Percentiles rank a stretch among this genome's conserved stretches.
Evolutionary conservation across 2,113 vertebrate species (phyloP).

Genomic region (Petromus typicus): DNA sequence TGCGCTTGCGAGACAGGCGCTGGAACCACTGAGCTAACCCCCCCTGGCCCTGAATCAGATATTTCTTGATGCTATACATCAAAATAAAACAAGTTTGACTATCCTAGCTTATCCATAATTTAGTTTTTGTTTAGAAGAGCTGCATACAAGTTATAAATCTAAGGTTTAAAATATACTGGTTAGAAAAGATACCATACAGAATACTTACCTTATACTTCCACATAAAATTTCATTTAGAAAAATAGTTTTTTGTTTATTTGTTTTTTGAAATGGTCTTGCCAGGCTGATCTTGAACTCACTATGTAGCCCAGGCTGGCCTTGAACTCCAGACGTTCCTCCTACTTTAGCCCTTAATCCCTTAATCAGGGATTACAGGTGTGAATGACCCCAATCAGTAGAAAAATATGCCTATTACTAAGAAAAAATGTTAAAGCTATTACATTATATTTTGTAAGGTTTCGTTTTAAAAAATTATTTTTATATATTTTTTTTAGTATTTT

Average conservation of each 20-base stretch:
- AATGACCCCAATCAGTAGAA: not conserved
- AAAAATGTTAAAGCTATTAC: not conserved
- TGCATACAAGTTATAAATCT: constrained; percentile 41
- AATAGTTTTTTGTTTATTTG: not conserved
- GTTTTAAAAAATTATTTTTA: too few species aligned
- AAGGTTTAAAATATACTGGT: constrained; percentile 31
- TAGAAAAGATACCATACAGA: not conserved
- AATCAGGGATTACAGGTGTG: not conserved
- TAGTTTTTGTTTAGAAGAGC: constrained; percentile 31
- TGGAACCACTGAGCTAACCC: too few species aligned
- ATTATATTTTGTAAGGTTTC: not conserved
- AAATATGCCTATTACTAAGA: not conserved
- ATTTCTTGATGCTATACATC: not conserved
- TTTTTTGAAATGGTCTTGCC: not conserved
- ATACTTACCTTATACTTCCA: constrained; percentile 44
- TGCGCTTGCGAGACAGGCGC: too few species aligned
- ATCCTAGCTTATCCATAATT: not conserved
- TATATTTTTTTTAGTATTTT: too few species aligned
- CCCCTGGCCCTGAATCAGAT: too few species aligned
- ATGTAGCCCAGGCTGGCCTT: not conserved
- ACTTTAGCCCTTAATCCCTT: not conserved
- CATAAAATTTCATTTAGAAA: constrained; percentile 44
- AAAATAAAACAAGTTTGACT: constrained; percentile 49
- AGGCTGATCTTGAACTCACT: too few species aligned
- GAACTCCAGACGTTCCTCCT: not conserved